phyloP scores from a whole-genome alignment of 2,113 vertebrate genomes.

The Rhynchopsitta pachyrhyncha region DNA sequence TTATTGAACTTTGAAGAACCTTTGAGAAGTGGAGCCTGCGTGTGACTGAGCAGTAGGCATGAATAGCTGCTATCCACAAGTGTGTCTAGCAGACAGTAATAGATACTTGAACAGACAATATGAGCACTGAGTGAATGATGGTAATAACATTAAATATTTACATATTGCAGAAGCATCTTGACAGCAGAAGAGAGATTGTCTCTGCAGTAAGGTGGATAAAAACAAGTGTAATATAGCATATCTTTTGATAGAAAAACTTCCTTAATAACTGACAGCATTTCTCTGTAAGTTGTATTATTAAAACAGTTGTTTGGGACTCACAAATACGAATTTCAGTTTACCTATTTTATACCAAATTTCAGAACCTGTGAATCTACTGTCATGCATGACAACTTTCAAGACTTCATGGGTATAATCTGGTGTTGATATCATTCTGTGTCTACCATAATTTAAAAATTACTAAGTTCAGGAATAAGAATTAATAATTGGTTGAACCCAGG shows the following conservation, averaged over 20 bases:
- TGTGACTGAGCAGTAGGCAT: constrained; percentile 72
- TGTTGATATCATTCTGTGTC: not conserved
- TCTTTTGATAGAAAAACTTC: constrained; percentile 40
- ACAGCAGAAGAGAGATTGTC: constrained; percentile 47
- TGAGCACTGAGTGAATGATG: constrained; percentile 72
- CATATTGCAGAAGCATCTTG: constrained; percentile 54
- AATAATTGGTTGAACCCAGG: not conserved
- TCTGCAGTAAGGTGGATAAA: constrained; percentile 56
- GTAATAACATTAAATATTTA: constrained; percentile 81
- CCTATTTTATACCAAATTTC: not conserved
- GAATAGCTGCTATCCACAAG: constrained; percentile 71
- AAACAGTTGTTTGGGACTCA: not conserved
- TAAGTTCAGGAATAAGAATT: not conserved
- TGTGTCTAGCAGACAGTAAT: constrained; percentile 71
- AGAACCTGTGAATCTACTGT: not conserved
- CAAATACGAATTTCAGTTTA: not conserved
- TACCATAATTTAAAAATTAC: not conserved
- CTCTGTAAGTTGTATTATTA: not conserved
- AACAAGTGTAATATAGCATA: not conserved
- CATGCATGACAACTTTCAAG: not conserved
- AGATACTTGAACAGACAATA: constrained; percentile 77
- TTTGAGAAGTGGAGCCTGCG: constrained; percentile 64
- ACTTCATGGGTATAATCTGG: not conserved
- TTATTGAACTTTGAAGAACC: constrained; percentile 73
- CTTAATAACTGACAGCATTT: constrained; percentile 20